Base-by-base conservation (phyloP, 2,888 invertebrate genomes). In the Sisyra nigra region DNA sequence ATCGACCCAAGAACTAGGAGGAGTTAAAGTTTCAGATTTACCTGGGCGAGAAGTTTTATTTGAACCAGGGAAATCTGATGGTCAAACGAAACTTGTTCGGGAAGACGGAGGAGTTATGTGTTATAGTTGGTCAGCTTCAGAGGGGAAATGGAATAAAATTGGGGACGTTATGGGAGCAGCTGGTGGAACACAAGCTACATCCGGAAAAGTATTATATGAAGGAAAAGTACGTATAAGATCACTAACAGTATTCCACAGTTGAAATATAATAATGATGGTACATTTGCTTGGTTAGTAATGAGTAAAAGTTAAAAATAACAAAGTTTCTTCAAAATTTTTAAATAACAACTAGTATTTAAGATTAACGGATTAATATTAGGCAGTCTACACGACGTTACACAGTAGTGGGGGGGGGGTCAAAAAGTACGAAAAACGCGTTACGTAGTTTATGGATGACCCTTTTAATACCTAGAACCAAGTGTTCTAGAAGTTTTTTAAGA, bases 121-220 rank as follows among this genome's bases (percentile, higher is more conserved):
- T 39, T 88, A 91, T 58, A 75, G 71, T 1, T 88, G 87, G 87
- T 78, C 71, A 46, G 70, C 62, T 42, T 69, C 63, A 30, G 69
- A 66, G 34, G 63, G 68, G 44, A 60, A 58, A 49, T 96, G 94
- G 94, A 74, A 74, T 46, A 80, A 86, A 58, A 67, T 94, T 11
- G 94, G 94, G 0, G 89, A 93, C 57, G 89, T 94, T 2, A 74
- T 88, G 55, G 91, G 94, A 0, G 76, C 76, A 7, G 67, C 73
- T 10, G 77, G 76, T 1, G 76, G 79, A 3, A 70, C 71, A 1
- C 75, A 80, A 49, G 63, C 62, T 3, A 66, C 70, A 1, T 71
- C 75, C 0, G 85, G 83, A 17, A 91, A 87, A 62, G 79, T 80
- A 5, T 66, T 84, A 54, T 76, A 73, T 56, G 82, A 92, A 56